Base-by-base conservation (phyloP, 2,797 vertebrate genomes). In the Gila robusta region DNA sequence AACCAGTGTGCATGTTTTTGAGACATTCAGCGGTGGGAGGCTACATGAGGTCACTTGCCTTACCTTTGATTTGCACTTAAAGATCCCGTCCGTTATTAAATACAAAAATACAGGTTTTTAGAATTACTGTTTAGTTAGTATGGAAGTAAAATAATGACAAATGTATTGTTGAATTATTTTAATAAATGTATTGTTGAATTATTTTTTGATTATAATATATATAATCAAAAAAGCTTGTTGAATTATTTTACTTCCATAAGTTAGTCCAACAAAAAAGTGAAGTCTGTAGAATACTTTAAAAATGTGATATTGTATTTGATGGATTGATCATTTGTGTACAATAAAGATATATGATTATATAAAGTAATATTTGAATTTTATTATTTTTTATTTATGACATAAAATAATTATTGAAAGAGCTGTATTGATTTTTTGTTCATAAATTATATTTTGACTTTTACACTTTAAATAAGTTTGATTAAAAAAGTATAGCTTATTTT, bases 11-110 rank as follows among this genome's bases (percentile, higher is more conserved):
- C 59, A 54, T 70, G 64, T 41, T 77, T 78, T 70, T 49, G 64
- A 49, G 47, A 35, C 52, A 74, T 83, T 83, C n/a, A 39, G 54
- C 6, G 41, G 77, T 72, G 64, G 35, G 14, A 79, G 23, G 52
- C 17, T 74, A 81, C 84, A 49, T 62, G 88, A 69, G 89, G 90
- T 86, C 85, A 91, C 76, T 90, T 89, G 91, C 90, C 89, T 92
- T 90, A 79, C 88, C 54, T 91, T 86, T 86, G 79, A 89, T 92
- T 88, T 94, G 89, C 92, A 92, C 81, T 35, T 71, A 56, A 44
- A 41, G 52, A 39, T 76, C 66, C 78, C 16, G 10, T 78, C 52
- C 41, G 72, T 78, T 47, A 54, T 67, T 56, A 82, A 47, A 49
- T 56, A 72, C 8, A 71, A 54, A 83, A 83, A 49, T 67, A 54